Evolutionary conservation across 2,797 vertebrate species (phyloP), one percentile per base, ranked within the genome.

Genomic region (Microcaecilia unicolor): DNA sequence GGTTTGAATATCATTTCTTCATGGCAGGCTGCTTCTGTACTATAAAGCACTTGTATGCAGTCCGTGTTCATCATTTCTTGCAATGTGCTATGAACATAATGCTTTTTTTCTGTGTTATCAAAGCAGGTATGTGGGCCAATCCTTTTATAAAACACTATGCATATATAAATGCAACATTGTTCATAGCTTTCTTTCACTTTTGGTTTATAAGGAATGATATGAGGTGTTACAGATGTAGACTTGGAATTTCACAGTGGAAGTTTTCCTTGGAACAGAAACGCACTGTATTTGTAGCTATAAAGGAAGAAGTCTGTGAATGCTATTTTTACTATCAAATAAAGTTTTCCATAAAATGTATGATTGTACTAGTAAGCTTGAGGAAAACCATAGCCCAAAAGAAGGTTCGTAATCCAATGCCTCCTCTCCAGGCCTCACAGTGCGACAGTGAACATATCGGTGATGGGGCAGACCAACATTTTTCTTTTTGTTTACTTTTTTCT

Each of bases 261-360:
- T 84, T 91, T 88, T 89, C 84, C 83, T 85, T 81, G 74, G 81
- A 83, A 91, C 82, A 83, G 85, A 86, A n/a, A 92, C 86, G 89
- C 86, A 84, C 81, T 87, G 86, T 92, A 91, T 90, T 90, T 93
- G 84, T 94, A 92, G 87, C 90, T 93, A 85, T 80, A 83, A 85
- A 71, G 53, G 64, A 87, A 84, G 80, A 91, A 90, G 84, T 91
- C 88, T 93, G 88, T 93, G 91, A 90, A 91, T 89, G 89, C 87
- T 92, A 89, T 94, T 97, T 97, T 94, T 93, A 87, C 91, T 88
- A 91, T 91, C 83, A 85, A 94, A 95, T 96, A 96, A 95, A 90
- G 80, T 92, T 95, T 95, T 92, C 88, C 89, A 90, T 89, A 85
- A 92, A 87, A 91, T 74, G 76, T 55, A 70, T 33, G 61, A 67